Conservation (phyloP, 2,113 vertebrate genomes). For the Callipepla squamata region DNA sequence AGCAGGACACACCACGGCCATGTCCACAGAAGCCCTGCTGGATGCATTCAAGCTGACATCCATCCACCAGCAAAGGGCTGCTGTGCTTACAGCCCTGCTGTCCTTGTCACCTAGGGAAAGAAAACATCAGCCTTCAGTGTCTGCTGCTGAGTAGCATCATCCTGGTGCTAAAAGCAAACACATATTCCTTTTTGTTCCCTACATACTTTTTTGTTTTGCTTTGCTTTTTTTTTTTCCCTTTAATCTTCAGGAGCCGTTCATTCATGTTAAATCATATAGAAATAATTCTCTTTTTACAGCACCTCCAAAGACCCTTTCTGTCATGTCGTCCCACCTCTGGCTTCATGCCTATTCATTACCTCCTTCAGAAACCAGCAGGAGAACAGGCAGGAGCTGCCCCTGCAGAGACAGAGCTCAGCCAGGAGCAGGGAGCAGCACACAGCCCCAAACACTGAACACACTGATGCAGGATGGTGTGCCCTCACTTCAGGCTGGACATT, state of each 20-base stretch:
- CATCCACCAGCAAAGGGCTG: accelerated
- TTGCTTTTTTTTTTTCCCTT: background rate
- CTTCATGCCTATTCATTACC: constrained; percentile 58
- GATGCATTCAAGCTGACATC: background rate
- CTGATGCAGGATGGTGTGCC: accelerated
- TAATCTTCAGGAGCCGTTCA: constrained; percentile 25
- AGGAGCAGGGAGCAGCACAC: accelerated
- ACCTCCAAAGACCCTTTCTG: background rate
- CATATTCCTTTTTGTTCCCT: background rate
- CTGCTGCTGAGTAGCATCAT: background rate
- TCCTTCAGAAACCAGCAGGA: constrained; percentile 45
- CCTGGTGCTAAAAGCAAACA: background rate
- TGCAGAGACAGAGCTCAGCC: background rate
- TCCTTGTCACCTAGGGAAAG: background rate
- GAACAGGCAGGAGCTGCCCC: background rate
- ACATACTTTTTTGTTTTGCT: background rate
- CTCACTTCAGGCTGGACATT: background rate
- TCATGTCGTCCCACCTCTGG: constrained; percentile 13
- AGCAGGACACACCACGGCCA: background rate
- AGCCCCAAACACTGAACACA: background rate
- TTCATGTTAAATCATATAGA: constrained; percentile 61
- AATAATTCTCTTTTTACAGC: constrained; percentile 52
- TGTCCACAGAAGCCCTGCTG: background rate
- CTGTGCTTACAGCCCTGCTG: background rate
- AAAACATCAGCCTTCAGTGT: background rate